Base-by-base conservation (phyloP, 2,113 vertebrate species). In the Perognathus longimembris region DNA sequence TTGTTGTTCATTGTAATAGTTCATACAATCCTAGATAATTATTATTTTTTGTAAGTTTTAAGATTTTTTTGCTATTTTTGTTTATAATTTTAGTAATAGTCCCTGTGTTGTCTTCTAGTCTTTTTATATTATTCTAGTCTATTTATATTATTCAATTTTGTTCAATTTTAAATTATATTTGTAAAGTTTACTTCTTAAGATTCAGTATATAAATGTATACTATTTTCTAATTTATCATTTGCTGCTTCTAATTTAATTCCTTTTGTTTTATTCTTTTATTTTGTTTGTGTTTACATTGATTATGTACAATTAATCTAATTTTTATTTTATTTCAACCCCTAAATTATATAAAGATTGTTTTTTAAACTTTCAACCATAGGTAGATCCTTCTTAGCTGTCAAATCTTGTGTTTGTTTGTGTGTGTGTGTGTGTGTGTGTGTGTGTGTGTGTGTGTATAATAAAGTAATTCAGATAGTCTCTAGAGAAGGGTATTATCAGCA, bases 301-400 rank as follows among this genome's bases (percentile, higher is more conserved):
- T 89, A 78, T 80, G 17, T 78, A 38, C 61, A 67, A 73, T 73
- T 83, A 78, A 66, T 90, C 78, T 45, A 70, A 74, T 67, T 34
- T 81, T 89, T 87, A 9, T 86, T 91, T 22, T 34, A 34, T 83
- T 82, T 92, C 22, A 83, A 36, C 1, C 34, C 30, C 14, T n/a
- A 82, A 78, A 81, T 77, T 90, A 54, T 78, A 79, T 92, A 73
- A 77, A 81, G 28, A 74, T 66, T 77, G 15, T 76, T 42, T 79
- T 85, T 89, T 34, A 20, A 71, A 70, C 30, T 85, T 82, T 17
- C 36, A 82, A n/a, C n/a, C n/a, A n/a, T n/a, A n/a, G 28, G 38
- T 54, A 69, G 50, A 74, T 89, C 57, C 40, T 24, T 83, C 87
- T 74, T 59, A 91, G 77, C 20, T 80, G 12, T 57, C 87, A 21